These are phyloP conservation scores for Lynx canadensis DNA, from an alignment of 2,113 vertebrate genomes.

Conservation along the genomic window DNA sequence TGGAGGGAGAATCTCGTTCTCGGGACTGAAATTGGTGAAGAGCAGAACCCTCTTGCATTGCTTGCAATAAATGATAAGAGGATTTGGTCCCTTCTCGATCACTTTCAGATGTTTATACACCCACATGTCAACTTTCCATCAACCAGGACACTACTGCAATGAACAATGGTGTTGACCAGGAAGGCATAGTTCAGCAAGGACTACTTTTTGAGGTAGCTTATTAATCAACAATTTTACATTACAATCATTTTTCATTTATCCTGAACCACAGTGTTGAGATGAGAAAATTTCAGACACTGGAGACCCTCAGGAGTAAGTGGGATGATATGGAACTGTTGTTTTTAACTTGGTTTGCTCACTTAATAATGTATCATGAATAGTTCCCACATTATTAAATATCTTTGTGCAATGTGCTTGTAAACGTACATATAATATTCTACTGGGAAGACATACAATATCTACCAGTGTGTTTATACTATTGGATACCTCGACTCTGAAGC, in stretches of 20 bases:
- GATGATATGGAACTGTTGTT: background rate
- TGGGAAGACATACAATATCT: background rate
- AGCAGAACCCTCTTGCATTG: background rate
- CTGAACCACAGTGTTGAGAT: background rate
- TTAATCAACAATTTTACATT: background rate
- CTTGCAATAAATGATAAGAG: background rate
- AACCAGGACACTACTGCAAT: too few species aligned
- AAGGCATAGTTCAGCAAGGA: background rate
- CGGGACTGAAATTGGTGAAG: background rate
- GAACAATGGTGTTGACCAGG: background rate
- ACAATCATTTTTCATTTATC: background rate
- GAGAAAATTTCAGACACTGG: background rate
- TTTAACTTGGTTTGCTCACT: background rate
- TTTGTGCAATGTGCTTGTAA: background rate
- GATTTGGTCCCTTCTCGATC: background rate
- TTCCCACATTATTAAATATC: background rate
- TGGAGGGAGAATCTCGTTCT: background rate
- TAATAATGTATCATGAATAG: background rate
- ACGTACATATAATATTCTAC: background rate
- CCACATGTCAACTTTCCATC: background rate
- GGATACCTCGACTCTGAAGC: background rate
- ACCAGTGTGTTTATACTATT: background rate
- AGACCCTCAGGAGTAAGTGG: background rate
- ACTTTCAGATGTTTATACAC: background rate
- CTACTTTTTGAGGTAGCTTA: background rate